Evolutionary conservation across 1,140 invertebrate genomes (phyloP).

Genomic region (Lepidurus apus): DNA sequence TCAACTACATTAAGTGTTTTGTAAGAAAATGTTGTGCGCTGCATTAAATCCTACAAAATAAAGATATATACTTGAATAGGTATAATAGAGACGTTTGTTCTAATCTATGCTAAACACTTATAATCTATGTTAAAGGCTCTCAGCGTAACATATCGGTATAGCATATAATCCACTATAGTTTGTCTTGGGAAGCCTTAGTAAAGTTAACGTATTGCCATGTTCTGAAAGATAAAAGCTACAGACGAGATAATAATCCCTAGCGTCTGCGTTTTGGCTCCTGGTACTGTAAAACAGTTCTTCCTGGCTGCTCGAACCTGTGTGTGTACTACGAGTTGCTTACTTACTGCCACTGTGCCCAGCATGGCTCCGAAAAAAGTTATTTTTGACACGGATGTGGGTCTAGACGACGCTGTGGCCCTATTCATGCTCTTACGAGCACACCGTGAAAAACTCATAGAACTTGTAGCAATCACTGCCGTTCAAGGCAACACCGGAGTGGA

Average conservation of each 20-base stretch:
- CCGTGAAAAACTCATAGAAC: slow-evolving; percentile 45
- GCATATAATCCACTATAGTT: background rate
- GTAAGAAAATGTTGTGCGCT: too few relatives aligned
- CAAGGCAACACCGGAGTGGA: slow-evolving; percentile 55
- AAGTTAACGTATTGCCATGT: background rate
- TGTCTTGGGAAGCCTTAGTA: background rate
- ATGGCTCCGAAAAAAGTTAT: slow-evolving; percentile 36
- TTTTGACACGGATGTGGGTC: slow-evolving; percentile 42
- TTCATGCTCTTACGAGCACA: slow-evolving; percentile 40
- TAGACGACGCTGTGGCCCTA: slow-evolving; percentile 43
- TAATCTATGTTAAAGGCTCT: background rate
- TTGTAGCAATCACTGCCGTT: slow-evolving; percentile 59
- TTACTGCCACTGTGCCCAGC: background rate
- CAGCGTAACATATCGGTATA: background rate
- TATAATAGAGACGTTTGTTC: too few relatives aligned
- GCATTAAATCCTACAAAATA: too few relatives aligned
- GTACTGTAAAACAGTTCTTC: background rate
- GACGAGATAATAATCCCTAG: too few relatives aligned
- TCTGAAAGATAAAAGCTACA: background rate
- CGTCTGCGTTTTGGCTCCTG: background rate
- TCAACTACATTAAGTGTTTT: too few relatives aligned
- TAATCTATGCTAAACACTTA: background rate
- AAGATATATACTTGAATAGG: too few relatives aligned
- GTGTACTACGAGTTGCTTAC: background rate
- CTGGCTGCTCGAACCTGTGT: background rate